Evolutionary conservation across 2,888 invertebrate species (phyloP), one percentile per base, ranked within the genome.

Genomic region (Yponomeuta plumbellus): DNA sequence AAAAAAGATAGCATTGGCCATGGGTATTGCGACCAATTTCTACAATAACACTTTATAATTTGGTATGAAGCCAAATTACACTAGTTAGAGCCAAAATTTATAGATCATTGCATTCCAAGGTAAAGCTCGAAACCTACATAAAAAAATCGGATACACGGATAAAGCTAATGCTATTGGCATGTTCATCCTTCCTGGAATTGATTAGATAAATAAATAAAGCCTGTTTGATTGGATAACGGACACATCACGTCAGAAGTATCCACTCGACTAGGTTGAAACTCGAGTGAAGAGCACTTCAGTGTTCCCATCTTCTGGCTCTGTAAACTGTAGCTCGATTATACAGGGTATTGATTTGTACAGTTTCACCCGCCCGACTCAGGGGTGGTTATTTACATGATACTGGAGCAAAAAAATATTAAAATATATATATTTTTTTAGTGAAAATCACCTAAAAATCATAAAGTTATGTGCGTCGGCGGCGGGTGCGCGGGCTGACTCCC

Each of bases 11-110:
- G 34, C n/a, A 40, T 34, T 62, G 62, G 39, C 39, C n/a, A 34
- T 39, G 20, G 23, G 17, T 44, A 63, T 22, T n/a, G 65, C 57
- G 57, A 34, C 65, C 56, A 21, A 65, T 23, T 34, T 23, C 11
- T n/a, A 65, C 65, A 57, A 64, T 65, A 65, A 65, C 57, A 65
- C 57, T 65, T 64, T 52, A 26, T 71, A 17, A 68, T 73, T 73
- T 77, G 76, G 73, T 73, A 66, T 64, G 56, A 69, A 74, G 76
- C 79, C 77, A 79, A 79, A 71, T 72, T 64, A 72, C 71, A 69
- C 69, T 69, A 64, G 65, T 71, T 65, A 56, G 56, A 65, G 56
- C 56, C 65, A 65, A 56, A 52, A 65, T 65, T 23, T 65, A 65
- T 57, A 34, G 56, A 56, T 23, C 34, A 65, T 57, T 34, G 65